Evolutionary conservation across 2,888 invertebrate genomes (phyloP).

Genomic region (Chydorus sphaericus): DNA sequence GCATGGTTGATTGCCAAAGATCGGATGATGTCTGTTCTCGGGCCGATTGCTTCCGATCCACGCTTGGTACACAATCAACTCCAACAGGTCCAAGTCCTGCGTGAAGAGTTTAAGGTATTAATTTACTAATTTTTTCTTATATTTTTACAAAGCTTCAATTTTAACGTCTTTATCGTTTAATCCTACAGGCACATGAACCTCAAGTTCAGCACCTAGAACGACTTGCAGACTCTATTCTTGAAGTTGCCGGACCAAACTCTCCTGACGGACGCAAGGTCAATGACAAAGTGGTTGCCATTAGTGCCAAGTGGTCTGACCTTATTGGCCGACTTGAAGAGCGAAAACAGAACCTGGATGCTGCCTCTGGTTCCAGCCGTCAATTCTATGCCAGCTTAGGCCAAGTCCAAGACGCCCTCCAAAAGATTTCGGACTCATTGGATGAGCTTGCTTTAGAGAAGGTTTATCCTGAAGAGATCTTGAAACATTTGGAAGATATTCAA

Average conservation of each 20-base stretch:
- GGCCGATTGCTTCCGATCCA: slow-evolving; percentile 90
- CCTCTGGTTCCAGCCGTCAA: slow-evolving; percentile 81
- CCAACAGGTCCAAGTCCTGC: slow-evolving; percentile 63
- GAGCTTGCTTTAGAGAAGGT: slow-evolving; percentile 55
- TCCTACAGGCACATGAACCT: slow-evolving; percentile 66
- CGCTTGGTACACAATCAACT: slow-evolving; percentile 91
- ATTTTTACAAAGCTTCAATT: not conserved
- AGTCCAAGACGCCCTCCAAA: slow-evolving; percentile 70
- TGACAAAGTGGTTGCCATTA: slow-evolving; percentile 54
- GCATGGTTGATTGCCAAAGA: slow-evolving; percentile 87
- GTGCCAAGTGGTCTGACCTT: slow-evolving; percentile 61
- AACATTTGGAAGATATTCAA: slow-evolving; percentile 73
- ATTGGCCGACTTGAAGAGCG: slow-evolving; percentile 66
- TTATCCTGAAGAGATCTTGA: slow-evolving; percentile 71
- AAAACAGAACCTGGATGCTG: slow-evolving; percentile 75
- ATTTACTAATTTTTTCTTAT: not conserved
- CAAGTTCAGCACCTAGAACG: slow-evolving; percentile 71
- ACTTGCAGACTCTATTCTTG: slow-evolving; percentile 59
- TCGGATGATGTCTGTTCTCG: slow-evolving; percentile 85
- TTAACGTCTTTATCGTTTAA: not conserved
- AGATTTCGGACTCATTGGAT: slow-evolving; percentile 73
- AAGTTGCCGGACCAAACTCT: slow-evolving; percentile 38
- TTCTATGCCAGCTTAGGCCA: slow-evolving; percentile 77
- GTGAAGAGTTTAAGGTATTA: slow-evolving; percentile 68
- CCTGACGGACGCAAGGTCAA: slow-evolving; percentile 49